These are phyloP conservation scores for Numenius arquata DNA, from an alignment of 2,113 vertebrate species.

Conservation along the genomic window DNA sequence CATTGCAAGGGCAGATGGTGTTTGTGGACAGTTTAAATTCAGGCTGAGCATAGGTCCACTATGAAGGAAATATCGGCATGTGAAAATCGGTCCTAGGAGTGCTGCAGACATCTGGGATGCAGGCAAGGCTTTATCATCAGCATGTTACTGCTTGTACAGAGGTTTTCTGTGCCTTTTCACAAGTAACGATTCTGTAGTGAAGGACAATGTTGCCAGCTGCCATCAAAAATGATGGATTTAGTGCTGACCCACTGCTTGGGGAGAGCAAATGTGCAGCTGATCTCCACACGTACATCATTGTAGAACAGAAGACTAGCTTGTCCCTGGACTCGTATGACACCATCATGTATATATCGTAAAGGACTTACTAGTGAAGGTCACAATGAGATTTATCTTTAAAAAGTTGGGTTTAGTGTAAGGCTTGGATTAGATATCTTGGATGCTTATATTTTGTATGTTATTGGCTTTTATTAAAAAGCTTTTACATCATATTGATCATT, in stretches of 20 bases:
- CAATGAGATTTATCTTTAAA: not conserved
- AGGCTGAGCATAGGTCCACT: not conserved
- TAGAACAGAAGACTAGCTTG: not conserved
- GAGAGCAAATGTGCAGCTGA: fast-evolving
- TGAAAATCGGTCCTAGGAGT: not conserved
- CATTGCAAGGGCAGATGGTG: not conserved
- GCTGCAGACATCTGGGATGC: not conserved
- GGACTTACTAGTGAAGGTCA: not conserved
- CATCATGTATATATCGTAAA: not conserved
- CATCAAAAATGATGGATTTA: not conserved
- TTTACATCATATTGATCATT: not conserved
- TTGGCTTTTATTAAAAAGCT: not conserved
- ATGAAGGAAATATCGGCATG: not conserved
- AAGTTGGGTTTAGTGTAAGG: not conserved
- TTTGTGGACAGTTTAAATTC: not conserved
- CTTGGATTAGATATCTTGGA: not conserved
- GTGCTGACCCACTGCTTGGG: not conserved
- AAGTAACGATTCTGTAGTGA: not conserved
- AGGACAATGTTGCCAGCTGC: not conserved
- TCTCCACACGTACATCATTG: not conserved
- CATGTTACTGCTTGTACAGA: not conserved
- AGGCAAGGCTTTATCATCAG: not conserved
- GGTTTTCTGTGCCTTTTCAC: not conserved
- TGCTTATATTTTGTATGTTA: not conserved
- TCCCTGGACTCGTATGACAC: not conserved